Evolutionary conservation across 1,140 invertebrate species (phyloP).

Genomic region (Forficula auricularia): DNA sequence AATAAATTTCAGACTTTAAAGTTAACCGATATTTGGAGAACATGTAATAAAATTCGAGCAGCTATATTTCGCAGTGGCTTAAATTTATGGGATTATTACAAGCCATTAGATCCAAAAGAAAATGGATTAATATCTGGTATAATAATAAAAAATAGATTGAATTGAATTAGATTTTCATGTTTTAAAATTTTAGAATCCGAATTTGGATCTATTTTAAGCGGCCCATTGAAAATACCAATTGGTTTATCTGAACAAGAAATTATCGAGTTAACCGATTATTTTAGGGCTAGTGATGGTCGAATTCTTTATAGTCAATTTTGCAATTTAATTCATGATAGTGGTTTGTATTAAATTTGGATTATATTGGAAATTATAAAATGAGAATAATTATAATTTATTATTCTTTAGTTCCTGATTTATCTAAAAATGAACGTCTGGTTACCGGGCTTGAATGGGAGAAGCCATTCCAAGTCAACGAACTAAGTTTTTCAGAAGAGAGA

Average conservation of each 20-base stretch:
- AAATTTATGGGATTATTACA: slow-evolving; percentile 47
- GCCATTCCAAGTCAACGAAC: slow-evolving; percentile 35
- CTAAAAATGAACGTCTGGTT: slow-evolving; percentile 26
- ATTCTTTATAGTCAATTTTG: slow-evolving; percentile 52
- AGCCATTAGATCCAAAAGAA: slow-evolving; percentile 39
- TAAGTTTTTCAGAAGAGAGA: slow-evolving; percentile 39
- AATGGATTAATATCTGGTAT: slow-evolving; percentile 47
- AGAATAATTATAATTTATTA: background rate
- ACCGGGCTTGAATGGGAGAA: slow-evolving; percentile 43
- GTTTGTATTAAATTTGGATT: slow-evolving; percentile 17
- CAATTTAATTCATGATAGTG: slow-evolving; percentile 40
- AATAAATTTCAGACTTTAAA: slow-evolving; percentile 12
- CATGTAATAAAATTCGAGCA: slow-evolving; percentile 53
- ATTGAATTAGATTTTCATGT: background rate
- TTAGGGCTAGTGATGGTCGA: slow-evolving; percentile 49
- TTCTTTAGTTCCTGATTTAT: slow-evolving; percentile 29
- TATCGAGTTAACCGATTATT: slow-evolving; percentile 48
- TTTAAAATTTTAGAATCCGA: slow-evolving; percentile 41
- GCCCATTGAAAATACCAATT: slow-evolving; percentile 37
- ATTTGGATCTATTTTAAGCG: slow-evolving; percentile 45
- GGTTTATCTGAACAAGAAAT: slow-evolving; percentile 49
- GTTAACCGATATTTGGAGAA: slow-evolving; percentile 42
- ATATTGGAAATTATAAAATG: background rate
- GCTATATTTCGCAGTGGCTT: slow-evolving; percentile 45
- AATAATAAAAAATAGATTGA: too few species aligned